phyloP scores from a whole-genome alignment of 2,797 vertebrate genomes.

The Threskiornis aethiopicus region DNA sequence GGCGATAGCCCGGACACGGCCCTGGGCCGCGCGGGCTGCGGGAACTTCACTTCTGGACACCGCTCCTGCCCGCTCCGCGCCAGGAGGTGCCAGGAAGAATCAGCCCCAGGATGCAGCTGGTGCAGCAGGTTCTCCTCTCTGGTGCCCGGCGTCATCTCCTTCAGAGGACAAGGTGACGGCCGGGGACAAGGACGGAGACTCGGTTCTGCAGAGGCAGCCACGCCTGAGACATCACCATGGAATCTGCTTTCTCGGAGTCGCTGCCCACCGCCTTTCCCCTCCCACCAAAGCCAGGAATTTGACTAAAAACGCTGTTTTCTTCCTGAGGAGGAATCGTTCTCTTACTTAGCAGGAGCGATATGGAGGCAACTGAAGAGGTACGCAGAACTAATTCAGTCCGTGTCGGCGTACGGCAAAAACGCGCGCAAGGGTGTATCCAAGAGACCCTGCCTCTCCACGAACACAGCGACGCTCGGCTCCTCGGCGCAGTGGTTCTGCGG shows the following conservation, averaged over 20 bases:
- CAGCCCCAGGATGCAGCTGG: neutral
- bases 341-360: neutral
- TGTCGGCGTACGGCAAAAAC: neutral
- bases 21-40: neutral
- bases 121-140: neutral
- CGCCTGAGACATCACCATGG: neutral
- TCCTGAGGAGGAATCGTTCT: neutral
- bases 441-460: neutral
- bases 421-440: accelerated
- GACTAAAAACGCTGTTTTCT: neutral
- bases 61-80: neutral
- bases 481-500: neutral
- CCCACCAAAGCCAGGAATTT: neutral
- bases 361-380: neutral
- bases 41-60: neutral
- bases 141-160: neutral
- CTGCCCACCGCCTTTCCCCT: neutral
- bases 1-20: neutral
- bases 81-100: neutral
- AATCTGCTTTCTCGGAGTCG: too few relatives aligned
- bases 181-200: neutral
- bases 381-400: neutral
- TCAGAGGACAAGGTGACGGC: neutral
- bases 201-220: too few relatives aligned
- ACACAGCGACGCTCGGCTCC: accelerated